phyloP scores from a whole-genome alignment of 2,888 invertebrate genomes.

The Leptinotarsa haldemani region DNA sequence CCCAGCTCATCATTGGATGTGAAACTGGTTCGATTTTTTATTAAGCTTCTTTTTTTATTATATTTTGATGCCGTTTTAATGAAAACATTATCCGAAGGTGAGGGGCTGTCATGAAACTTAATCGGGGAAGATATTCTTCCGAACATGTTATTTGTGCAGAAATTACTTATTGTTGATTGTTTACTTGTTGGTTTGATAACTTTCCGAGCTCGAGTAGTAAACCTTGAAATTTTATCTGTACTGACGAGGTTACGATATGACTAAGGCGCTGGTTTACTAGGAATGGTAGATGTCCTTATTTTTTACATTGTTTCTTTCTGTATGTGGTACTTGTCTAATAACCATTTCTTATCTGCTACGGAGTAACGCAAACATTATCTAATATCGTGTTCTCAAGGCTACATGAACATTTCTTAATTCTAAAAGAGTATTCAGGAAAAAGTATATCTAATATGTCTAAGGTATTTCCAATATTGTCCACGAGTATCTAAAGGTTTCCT shows the following conservation, averaged over 20 bases:
- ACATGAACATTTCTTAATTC: no score
- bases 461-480: no score
- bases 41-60: conserved; percentile 29
- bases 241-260: conserved; percentile 43
- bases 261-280: conserved; percentile 51
- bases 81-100: conserved; percentile 9
- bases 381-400: no score
- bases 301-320: not conserved
- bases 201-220: conserved; percentile 55
- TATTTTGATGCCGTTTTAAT: conserved; percentile 8
- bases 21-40: conserved; percentile 36
- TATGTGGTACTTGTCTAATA: not conserved
- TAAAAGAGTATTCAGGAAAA: no score
- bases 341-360: not conserved
- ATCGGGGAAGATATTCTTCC: not conserved
- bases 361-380: not conserved
- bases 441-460: no score
- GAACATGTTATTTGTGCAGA: not conserved
- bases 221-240: conserved; percentile 60
- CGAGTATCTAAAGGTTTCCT: no score
- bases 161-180: conserved; percentile 35
- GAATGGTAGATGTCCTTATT: conserved; percentile 29
- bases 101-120: not conserved
- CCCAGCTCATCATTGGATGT: conserved; percentile 53
- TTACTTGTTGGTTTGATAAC: conserved; percentile 42